Conservation (phyloP, 2,888 invertebrate species). For the Parapristionchus giblindavisi region DNA sequence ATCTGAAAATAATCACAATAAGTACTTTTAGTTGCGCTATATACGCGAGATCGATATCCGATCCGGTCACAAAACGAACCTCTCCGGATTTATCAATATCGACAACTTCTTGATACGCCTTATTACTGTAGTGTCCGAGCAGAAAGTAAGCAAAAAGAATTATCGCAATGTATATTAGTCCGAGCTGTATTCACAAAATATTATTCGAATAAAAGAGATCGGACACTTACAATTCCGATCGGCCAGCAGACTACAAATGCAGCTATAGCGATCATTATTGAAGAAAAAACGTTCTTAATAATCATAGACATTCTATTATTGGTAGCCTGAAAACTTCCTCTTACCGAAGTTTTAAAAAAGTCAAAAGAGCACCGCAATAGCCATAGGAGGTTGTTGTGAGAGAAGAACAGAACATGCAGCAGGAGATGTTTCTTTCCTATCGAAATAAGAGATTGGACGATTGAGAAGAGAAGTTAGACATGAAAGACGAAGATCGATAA, state of each 20-base stretch:
- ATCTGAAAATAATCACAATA: background rate
- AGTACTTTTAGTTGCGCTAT: background rate
- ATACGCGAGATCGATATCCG: background rate
- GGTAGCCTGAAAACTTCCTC: too few relatives aligned
- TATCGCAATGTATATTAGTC: background rate
- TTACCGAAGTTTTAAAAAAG: background rate
- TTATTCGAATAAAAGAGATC: background rate
- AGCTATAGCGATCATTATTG: background rate
- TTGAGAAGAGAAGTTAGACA: conserved; percentile 16
- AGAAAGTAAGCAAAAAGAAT: background rate
- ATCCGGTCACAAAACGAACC: background rate
- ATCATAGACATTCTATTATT: background rate
- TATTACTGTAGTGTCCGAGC: background rate
- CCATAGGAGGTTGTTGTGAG: conserved; percentile 5
- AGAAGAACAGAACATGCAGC: background rate
- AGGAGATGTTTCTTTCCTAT: background rate
- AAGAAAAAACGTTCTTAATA: background rate
- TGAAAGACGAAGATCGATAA: conserved; percentile 19
- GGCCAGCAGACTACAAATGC: background rate
- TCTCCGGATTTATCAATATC: conserved; percentile 25
- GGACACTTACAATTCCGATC: background rate
- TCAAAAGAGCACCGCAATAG: background rate
- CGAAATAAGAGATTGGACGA: conserved; percentile 21
- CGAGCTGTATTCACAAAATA: background rate
- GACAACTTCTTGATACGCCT: background rate